Evolutionary conservation across 2,113 vertebrate species (phyloP).

Genomic region (Chaenogobius annularis): DNA sequence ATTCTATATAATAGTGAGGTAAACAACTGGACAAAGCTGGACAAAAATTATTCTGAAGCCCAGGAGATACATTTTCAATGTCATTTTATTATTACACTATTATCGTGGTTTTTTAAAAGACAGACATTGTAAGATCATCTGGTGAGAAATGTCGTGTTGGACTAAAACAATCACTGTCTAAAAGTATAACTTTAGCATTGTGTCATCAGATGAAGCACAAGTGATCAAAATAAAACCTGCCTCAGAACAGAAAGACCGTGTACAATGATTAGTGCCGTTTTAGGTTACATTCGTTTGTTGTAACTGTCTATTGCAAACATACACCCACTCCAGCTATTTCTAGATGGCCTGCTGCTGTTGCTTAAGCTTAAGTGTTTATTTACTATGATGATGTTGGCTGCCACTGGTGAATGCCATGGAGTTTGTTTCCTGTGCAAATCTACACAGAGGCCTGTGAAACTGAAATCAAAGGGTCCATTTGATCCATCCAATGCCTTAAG

Average conservation of each 20-base stretch:
- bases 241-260: neutral
- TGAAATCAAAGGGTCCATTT: constrained; percentile 49
- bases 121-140: constrained; percentile 27
- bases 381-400: constrained; percentile 62
- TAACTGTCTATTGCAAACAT: constrained; percentile 29
- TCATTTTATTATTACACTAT: constrained; percentile 1
- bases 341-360: constrained; percentile 56
- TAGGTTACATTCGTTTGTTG: constrained; percentile 19
- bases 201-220: neutral
- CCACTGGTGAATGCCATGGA: constrained; percentile 54
- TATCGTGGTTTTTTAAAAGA: constrained; percentile 10
- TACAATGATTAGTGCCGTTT: constrained; percentile 1
- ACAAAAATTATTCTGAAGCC: neutral
- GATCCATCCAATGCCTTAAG: constrained; percentile 40
- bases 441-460: constrained; percentile 58
- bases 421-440: constrained; percentile 73
- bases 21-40: constrained; percentile 11
- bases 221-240: neutral
- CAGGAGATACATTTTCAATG: neutral
- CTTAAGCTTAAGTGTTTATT: constrained; percentile 60
- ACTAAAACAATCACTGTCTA: neutral
- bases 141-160: constrained; percentile 12
- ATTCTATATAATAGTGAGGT: constrained; percentile 20
- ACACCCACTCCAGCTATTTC: constrained; percentile 47
- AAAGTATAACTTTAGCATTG: neutral